Conservation (phyloP, 37 sponge, comb jelly and placozoan genomes). For the Geodia barretti region DNA sequence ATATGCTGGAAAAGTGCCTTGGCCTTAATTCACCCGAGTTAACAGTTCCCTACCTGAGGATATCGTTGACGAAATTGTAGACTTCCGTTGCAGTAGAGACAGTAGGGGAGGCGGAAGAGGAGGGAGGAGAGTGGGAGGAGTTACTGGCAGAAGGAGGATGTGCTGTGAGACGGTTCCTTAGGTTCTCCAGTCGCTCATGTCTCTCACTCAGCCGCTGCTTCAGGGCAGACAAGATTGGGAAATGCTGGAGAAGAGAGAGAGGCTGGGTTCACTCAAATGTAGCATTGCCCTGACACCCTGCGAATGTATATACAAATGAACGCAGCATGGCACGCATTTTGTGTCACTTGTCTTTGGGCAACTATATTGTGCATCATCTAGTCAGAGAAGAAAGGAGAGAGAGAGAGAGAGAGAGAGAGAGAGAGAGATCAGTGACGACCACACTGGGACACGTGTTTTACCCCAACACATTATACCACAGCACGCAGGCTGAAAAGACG, state of each 20-base stretch:
- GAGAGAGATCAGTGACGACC: background rate
- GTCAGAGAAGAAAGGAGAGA: too few relatives aligned
- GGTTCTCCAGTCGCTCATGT: background rate
- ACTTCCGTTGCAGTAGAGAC: conserved; percentile 9
- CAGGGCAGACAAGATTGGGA: background rate
- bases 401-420: conserved; percentile 1
- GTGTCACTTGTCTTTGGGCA: background rate
- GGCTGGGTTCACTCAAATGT: too few relatives aligned
- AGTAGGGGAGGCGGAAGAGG: conserved; percentile 3
- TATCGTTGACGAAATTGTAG: conserved; percentile 50
- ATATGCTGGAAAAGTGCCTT: background rate
- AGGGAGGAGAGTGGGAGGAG: background rate
- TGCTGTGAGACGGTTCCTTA: conserved; percentile 2
- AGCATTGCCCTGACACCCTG: too few relatives aligned
- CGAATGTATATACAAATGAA: too few relatives aligned
- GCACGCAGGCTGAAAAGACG: conserved; percentile 7
- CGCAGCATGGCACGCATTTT: background rate
- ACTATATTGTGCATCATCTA: too few relatives aligned
- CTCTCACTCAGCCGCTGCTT: background rate
- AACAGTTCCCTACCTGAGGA: conserved; percentile 33
- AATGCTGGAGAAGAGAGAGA: background rate
- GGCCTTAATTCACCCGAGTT: background rate
- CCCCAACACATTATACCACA: too few relatives aligned
- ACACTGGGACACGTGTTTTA: background rate
- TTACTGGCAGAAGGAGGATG: background rate